Base-by-base conservation (phyloP, 37 sponge, comb jelly and placozoan species). In the Aplysina aerophoba region DNA sequence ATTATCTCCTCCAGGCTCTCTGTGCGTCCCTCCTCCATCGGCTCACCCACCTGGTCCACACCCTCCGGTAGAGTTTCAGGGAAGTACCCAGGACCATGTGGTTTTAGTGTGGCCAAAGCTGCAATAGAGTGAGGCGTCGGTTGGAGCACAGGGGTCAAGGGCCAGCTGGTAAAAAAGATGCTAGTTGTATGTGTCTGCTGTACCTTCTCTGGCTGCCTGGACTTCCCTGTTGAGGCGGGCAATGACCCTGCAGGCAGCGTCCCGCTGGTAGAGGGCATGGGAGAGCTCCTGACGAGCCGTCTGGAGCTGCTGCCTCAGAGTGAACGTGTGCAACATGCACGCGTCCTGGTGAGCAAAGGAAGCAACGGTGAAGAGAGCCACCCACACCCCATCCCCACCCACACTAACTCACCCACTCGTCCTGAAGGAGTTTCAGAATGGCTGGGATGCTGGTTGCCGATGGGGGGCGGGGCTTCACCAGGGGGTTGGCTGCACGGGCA, bases 381-480 rank as follows among this genome's bases (percentile, higher is more conserved):
- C 3, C n/a, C 50, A 3, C 6, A 16, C 33, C 71, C 71, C 28
- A 11, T 30, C 17, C 17, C 28, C 34, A 1, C 71, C 13, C 34
- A 1, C 28, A 6, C 22, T 22, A 19, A 14, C 92, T 59, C 67
- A 95, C 96, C 98, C 98, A 97, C 65, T 97, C 98, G 72, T 97
- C 99, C 80, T 99, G 99, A 16, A 99, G 90, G 16, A 97, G 91
- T 67, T 99, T 99, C 69, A 99, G 79, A 61, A 99, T 95, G 33
- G 99, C 99, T 15, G 99, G 99, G 63, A 99, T 99, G 87, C 97
- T 97, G 66, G 99, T 99, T 35, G 99, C 99, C 54, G 99, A 95
- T 0, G 99, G 99, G 24, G 97, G 99, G 38, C 99, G 82, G 25
- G 99, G 97, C 44, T 94, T 90, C 65, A 94, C 87, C 33, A 96